Conservation (phyloP, 2,888 invertebrate genomes). For the Diogma glabrata region DNA sequence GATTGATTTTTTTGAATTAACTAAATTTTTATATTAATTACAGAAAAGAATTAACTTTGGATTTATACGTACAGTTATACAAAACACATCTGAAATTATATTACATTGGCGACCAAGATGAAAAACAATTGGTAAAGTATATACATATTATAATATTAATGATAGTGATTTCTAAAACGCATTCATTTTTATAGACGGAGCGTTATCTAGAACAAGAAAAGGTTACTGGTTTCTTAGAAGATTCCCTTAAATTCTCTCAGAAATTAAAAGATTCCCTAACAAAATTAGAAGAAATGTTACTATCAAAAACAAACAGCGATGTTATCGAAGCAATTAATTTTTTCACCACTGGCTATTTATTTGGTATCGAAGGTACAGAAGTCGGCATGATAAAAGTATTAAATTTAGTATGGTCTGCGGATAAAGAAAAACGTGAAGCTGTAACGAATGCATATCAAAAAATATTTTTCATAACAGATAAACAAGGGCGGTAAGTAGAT, state of each 20-base stretch:
- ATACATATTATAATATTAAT: too few species aligned
- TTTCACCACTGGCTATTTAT: slow-evolving; percentile 68
- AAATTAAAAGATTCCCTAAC: slow-evolving; percentile 38
- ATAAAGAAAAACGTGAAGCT: slow-evolving; percentile 58
- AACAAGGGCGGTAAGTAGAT: slow-evolving; percentile 26
- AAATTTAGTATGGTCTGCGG: slow-evolving; percentile 67
- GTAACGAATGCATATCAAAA: slow-evolving; percentile 64
- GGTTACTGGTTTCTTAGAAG: slow-evolving; percentile 60
- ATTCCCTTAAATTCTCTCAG: slow-evolving; percentile 42
- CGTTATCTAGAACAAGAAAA: slow-evolving; percentile 47
- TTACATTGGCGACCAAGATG: too few species aligned
- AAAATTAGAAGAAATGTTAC: slow-evolving; percentile 59
- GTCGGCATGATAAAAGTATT: slow-evolving; percentile 66
- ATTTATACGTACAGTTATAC: too few species aligned
- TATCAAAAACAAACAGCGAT: slow-evolving; percentile 62
- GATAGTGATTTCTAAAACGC: too few species aligned
- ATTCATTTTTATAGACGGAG: too few species aligned
- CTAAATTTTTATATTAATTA: too few species aligned
- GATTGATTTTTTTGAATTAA: too few species aligned
- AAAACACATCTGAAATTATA: too few species aligned
- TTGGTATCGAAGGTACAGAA: slow-evolving; percentile 61
- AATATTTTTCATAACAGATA: slow-evolving; percentile 34
- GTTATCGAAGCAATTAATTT: slow-evolving; percentile 83
- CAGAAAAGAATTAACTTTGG: too few species aligned
- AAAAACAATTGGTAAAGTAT: too few species aligned